Percentiles rank a stretch among this genome's conserved stretches.
Conservation (phyloP, 1,140 invertebrate genomes). For the silkworm (Bombyx mori) region ASM3026992v2 NC_085120.1:5611001-5611500, state of each 20-base stretch:
- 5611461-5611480: constrained; percentile 37
- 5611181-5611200: constrained; percentile 23
- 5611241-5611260: too few species aligned
- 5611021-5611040: constrained; percentile 56
- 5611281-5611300: too few species aligned
- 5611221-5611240: constrained; percentile 8
- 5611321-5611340: too few species aligned
- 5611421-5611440: constrained; percentile 32
- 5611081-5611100: constrained; percentile 58
- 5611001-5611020: constrained; percentile 65
- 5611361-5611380: constrained; percentile 3
- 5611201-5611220: constrained; percentile 47
- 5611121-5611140: constrained; percentile 21
- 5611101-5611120: constrained; percentile 43
- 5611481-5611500: constrained; percentile 52
- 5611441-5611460: constrained; percentile 46
- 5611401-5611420: neutral
- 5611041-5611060: constrained; percentile 65
- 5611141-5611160: constrained; percentile 15
- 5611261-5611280: too few species aligned
- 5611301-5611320: too few species aligned
- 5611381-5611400: neutral
- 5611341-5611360: constrained; percentile 6
- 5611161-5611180: constrained; percentile 14
- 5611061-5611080: constrained; percentile 57